Conservation (phyloP, 2,113 vertebrate species). For the Gambusia holbrooki region DNA sequence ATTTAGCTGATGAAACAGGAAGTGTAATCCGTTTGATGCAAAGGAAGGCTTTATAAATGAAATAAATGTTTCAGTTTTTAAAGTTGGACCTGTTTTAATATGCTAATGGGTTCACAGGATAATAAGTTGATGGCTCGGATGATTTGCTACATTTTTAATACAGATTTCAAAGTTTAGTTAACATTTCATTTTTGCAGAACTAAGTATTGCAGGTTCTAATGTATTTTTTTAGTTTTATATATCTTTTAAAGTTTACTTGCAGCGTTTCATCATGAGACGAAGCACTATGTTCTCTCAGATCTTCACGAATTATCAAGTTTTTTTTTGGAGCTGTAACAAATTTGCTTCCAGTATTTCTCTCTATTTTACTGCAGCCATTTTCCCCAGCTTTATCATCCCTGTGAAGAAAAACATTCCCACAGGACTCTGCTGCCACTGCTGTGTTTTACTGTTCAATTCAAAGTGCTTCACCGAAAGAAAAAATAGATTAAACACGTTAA, state of each 20-base stretch:
- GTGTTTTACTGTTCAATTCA: not conserved
- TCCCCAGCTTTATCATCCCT: too few relatives aligned
- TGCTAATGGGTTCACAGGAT: not conserved
- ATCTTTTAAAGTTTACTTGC: not conserved
- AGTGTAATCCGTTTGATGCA: not conserved
- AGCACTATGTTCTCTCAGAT: too few relatives aligned
- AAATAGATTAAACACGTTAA: not conserved
- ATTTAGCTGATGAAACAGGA: not conserved
- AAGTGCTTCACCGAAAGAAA: not conserved
- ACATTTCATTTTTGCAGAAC: not conserved
- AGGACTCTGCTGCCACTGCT: not conserved
- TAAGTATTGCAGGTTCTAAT: not conserved
- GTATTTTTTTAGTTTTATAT: not conserved
- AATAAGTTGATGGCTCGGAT: not conserved
- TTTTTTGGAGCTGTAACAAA: not conserved
- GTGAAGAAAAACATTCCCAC: not conserved
- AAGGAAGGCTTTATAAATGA: not conserved
- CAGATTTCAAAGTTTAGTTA: not conserved
- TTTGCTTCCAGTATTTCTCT: not conserved
- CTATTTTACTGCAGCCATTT: not conserved
- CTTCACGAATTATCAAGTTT: not conserved
- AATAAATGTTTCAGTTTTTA: not conserved
- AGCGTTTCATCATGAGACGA: not conserved
- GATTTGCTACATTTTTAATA: not conserved
- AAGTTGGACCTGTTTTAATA: too few relatives aligned